Evolutionary conservation across 2,797 vertebrate species (phyloP).

Genomic region (Crossoptilon crossoptilon): DNA sequence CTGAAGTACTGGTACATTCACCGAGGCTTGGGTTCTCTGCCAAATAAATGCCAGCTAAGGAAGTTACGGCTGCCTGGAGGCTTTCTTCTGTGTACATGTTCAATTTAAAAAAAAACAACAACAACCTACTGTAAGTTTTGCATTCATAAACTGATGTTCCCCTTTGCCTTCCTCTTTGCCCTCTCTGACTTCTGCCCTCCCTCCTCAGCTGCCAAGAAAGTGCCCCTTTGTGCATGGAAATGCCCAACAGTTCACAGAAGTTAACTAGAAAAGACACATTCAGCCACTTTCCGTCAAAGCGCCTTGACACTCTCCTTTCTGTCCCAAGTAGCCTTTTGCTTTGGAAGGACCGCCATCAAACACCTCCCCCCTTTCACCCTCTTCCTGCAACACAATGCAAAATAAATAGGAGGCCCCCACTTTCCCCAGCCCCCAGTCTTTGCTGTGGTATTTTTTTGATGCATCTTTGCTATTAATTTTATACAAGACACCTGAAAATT

Average conservation of each 20-base stretch:
- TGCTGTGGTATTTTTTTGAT: neutral
- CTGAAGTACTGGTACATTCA: slow-evolving; percentile 64
- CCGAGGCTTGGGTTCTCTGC: slow-evolving; percentile 65
- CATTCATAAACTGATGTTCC: slow-evolving; percentile 76
- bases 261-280: slow-evolving; percentile 76
- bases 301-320: slow-evolving; percentile 59
- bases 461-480: neutral
- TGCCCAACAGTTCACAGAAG: slow-evolving; percentile 68
- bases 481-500: neutral
- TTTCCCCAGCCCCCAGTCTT: neutral
- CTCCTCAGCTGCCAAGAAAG: slow-evolving; percentile 71
- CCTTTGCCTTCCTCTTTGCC: slow-evolving; percentile 72
- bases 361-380: slow-evolving; percentile 30
- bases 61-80: slow-evolving; percentile 64
- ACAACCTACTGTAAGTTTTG: slow-evolving; percentile 76
- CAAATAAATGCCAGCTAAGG: slow-evolving; percentile 71
- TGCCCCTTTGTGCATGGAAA: slow-evolving; percentile 72
- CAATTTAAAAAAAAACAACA: slow-evolving; percentile 51
- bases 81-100: slow-evolving; percentile 69
- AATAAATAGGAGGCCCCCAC: slow-evolving; percentile 44
- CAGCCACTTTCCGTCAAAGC: slow-evolving; percentile 67
- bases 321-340: slow-evolving; percentile 47
- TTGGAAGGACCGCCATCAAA: slow-evolving; percentile 39
- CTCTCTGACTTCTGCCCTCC: slow-evolving; percentile 75
- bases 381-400: slow-evolving; percentile 36